Conservation (phyloP, 1,140 invertebrate genomes). For the Drosophila micromelanica region DNA sequence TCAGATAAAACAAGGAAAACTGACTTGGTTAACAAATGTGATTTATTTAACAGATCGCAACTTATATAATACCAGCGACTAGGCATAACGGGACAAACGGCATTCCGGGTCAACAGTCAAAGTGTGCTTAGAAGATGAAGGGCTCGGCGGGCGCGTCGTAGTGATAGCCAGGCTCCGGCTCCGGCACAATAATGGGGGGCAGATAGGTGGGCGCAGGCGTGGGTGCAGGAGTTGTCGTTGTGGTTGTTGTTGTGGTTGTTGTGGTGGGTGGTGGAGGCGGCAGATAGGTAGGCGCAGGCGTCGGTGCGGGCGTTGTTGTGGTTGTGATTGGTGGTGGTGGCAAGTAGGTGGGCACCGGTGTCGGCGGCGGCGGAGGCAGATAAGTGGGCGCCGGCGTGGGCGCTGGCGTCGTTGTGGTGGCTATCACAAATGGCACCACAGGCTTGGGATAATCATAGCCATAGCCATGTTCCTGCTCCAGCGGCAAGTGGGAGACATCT, state of each 20-base stretch:
- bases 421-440: slow-evolving; percentile 63
- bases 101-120: slow-evolving; percentile 45
- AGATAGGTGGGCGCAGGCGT: slow-evolving; percentile 48
- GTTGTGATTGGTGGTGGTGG: slow-evolving; percentile 34
- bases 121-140: slow-evolving; percentile 54
- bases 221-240: slow-evolving; percentile 40
- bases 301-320: slow-evolving; percentile 28
- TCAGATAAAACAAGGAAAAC: too few relatives aligned
- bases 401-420: slow-evolving; percentile 49
- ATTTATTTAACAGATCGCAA: slow-evolving; percentile 64
- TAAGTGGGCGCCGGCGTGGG: slow-evolving; percentile 64
- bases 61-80: slow-evolving; percentile 59
- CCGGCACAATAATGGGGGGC: slow-evolving; percentile 51
- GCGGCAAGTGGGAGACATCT: slow-evolving; percentile 73
- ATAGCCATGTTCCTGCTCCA: slow-evolving; percentile 54
- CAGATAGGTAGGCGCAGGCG: slow-evolving; percentile 40
- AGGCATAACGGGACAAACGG: slow-evolving; percentile 49
- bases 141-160: slow-evolving; percentile 66
- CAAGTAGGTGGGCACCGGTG: slow-evolving; percentile 41
- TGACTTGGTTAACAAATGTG: slow-evolving; percentile 52
- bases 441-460: slow-evolving; percentile 74
- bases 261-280: slow-evolving; percentile 33
- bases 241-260: neutral
- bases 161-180: slow-evolving; percentile 66
- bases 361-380: slow-evolving; percentile 50